Evolutionary conservation across 2,113 vertebrate species (phyloP).

Genomic region (Nesospiza acunhae): DNA sequence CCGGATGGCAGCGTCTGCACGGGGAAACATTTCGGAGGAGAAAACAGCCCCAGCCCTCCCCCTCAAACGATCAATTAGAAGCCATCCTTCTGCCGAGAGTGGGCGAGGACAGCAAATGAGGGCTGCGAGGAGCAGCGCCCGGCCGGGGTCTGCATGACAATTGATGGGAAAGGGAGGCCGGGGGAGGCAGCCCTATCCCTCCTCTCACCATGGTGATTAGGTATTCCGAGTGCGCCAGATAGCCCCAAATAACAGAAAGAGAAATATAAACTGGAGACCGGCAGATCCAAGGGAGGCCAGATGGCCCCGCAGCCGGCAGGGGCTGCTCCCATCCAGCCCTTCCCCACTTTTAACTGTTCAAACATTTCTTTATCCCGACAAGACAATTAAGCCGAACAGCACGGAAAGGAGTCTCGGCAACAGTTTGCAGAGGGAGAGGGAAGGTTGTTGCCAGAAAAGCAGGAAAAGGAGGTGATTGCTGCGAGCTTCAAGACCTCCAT

Average conservation of each 20-base stretch:
- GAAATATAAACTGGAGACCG: conserved; percentile 69
- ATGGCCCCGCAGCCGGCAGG: conserved; percentile 80
- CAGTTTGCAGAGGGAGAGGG: conserved; percentile 64
- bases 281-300: conserved; percentile 75
- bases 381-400: conserved; percentile 79
- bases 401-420: conserved; percentile 72
- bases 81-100: conserved; percentile 71
- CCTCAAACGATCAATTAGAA: conserved; percentile 76
- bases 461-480: background rate
- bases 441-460: conserved; percentile 42
- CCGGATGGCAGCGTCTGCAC: background rate
- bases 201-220: conserved; percentile 80
- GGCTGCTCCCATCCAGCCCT: conserved; percentile 75
- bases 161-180: conserved; percentile 67
- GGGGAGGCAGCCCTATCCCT: conserved; percentile 60
- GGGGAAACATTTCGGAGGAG: conserved; percentile 60
- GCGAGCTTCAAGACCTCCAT: background rate
- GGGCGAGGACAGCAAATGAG: conserved; percentile 34
- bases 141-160: conserved; percentile 79
- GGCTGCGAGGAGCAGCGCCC: conserved; percentile 54
- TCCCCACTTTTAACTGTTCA: conserved; percentile 81
- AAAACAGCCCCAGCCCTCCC: conserved; percentile 58
- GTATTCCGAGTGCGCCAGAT: conserved; percentile 77
- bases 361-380: conserved; percentile 82
- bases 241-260: conserved; percentile 71